Conservation (phyloP, 2,113 vertebrate genomes). For the Melanocharis versteri region DNA sequence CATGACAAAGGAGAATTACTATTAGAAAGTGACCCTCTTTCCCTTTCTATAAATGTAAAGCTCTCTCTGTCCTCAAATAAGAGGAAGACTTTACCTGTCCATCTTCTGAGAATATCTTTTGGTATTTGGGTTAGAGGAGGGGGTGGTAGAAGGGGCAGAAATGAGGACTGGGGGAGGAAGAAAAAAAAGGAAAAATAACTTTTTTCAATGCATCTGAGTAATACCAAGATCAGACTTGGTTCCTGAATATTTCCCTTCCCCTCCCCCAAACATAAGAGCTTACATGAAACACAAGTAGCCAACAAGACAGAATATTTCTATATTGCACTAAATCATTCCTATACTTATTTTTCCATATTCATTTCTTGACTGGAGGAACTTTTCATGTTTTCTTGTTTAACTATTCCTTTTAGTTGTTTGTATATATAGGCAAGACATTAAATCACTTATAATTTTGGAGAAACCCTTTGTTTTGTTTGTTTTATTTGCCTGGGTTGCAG, state of each 20-base stretch:
- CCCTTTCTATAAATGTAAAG: background rate
- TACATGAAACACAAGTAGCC: background rate
- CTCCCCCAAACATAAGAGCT: background rate
- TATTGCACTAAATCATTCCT: background rate
- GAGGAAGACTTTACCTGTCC: background rate
- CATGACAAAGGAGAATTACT: background rate
- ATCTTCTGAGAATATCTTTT: background rate
- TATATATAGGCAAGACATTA: background rate
- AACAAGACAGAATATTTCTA: background rate
- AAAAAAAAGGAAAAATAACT: fast-evolving
- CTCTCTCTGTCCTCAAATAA: background rate
- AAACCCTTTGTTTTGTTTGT: background rate
- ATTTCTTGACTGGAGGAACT: background rate
- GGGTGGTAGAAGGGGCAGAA: fast-evolving
- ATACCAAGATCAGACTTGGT: background rate
- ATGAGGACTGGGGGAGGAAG: background rate
- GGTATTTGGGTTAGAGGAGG: background rate
- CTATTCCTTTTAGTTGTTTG: background rate
- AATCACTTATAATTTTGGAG: background rate
- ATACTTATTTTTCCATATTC: background rate
- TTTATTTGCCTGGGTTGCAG: background rate
- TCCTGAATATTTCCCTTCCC: background rate
- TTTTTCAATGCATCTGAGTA: background rate
- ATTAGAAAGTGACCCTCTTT: background rate
- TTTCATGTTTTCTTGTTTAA: background rate